Base-by-base conservation (phyloP, 2,797 vertebrate species). In the Gephyroberyx darwinii region DNA sequence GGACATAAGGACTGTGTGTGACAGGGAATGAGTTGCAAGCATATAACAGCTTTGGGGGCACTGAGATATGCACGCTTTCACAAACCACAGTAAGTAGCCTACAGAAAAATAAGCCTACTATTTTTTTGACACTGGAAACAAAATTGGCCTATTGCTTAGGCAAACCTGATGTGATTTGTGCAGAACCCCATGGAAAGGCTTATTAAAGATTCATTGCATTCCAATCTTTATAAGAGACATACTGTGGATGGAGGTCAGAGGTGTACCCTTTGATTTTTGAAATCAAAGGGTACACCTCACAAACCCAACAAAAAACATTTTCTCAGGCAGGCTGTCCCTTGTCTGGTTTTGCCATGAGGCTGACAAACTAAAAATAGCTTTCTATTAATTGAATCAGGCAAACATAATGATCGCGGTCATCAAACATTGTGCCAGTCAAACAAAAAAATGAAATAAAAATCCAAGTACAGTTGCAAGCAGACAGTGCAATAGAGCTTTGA, bases 301-400 rank as follows among this genome's bases (percentile, higher is more conserved):
- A 26, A 3, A 26, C 26, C 26, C 26, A 35, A 39, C 74, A 71
- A 84, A 74, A 39, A 64, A 81, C 35, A 66, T 73, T 50, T 63
- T 52, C 30, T 75, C 55, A 78, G 70, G 77, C 61, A 72, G 59
- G 61, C 79, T 72, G 8, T 50, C 41, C 80, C 81, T 80, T 78
- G 47, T 80, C 59, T 61, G 71, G 65, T 84, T 81, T 82, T 30
- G 81, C 68, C 69, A 37, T 7, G 48, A 37, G 22, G 56, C 75
- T 77, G 78, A 78, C 76, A 75, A 64, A 73, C 74, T 85, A 84
- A 88, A 87, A 86, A 80, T 82, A 84, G 74, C 58, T 79, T 30
- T 66, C 60, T 64, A 79, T 81, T 82, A 84, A 90, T 84, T 78
- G 67, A 84, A 84, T 82, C 51, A 78, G 68, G 79, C 64, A 59